These are phyloP conservation scores for Arremon aurantiirostris DNA, from an alignment of 2,797 vertebrate species.

Conservation along the genomic window DNA sequence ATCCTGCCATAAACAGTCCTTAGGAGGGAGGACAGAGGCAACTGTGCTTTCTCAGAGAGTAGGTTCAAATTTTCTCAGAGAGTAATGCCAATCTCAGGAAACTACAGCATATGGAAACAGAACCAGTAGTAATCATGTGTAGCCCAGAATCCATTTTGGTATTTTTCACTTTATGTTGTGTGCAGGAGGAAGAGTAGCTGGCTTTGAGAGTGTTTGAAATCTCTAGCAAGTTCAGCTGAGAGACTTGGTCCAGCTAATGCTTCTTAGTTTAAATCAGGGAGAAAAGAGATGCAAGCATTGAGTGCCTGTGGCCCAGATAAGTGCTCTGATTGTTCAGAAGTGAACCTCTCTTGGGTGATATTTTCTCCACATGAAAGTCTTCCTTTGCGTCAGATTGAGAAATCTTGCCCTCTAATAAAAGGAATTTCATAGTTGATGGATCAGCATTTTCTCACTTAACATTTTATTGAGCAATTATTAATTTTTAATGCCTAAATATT, in stretches of 20 bases:
- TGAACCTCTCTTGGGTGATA: not conserved
- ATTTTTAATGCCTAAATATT: not conserved
- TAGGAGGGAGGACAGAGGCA: not conserved
- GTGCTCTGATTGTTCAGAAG: not conserved
- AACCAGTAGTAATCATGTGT: not conserved
- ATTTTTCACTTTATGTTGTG: rapidly evolving
- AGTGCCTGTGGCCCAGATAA: not conserved
- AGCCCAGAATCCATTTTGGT: not conserved
- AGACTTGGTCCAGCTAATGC: not conserved
- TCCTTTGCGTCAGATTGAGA: not conserved
- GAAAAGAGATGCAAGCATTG: not conserved
- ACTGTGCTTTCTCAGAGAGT: not conserved
- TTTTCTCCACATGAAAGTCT: not conserved
- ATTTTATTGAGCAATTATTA: not conserved
- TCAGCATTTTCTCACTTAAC: not conserved
- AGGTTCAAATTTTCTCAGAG: not conserved
- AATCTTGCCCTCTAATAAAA: not conserved
- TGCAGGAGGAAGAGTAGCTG: not conserved
- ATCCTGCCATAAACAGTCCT: not conserved
- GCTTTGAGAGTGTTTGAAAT: not conserved
- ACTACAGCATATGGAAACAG: not conserved
- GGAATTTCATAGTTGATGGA: not conserved
- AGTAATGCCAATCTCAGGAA: not conserved
- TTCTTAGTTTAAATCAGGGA: not conserved
- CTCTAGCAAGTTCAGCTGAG: not conserved